Base-by-base conservation (phyloP, 2,888 invertebrate species). In the Andrena bucephala region DNA sequence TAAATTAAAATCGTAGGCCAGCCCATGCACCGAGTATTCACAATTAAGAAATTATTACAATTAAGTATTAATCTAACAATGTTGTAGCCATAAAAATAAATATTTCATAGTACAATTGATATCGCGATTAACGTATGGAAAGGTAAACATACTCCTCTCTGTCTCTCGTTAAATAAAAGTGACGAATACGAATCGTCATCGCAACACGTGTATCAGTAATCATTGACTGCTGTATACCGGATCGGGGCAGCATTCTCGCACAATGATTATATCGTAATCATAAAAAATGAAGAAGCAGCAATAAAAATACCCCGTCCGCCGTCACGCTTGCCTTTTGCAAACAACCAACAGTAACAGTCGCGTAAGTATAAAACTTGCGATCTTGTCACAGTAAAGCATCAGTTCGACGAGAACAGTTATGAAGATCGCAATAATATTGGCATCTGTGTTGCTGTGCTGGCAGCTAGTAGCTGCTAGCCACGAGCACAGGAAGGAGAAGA, bases 351-450 rank as follows among this genome's bases (percentile, higher is more conserved):
- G 20, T 31, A 16, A 31, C 10, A 29, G 20, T 27, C 24, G 31
- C 7, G 10, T 16, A 29, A 7, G 33, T 77, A 77, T 77, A 77
- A 71, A 77, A 77, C 24, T 33, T 31, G 13, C 1, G 10, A 1
- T 10, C 13, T 13, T 20, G 10, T 5, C 1, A 2, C 0, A 6
- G 10, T 8, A 5, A 2, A n/a, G 6, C 71, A 20, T 27, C 71
- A 77, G 33, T 71, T 27, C 13, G 4, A 72, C 16, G 1, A 20
- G 2, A 24, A 29, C 31, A 20, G n/a, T 27, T 29, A 77, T 77
- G 77, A 77, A 42, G 42, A n/a, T 42, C 48, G 20, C 29, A 4
- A 13, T 73, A 13, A 10, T 73, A 2, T 13, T 77, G 2, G 10
- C 67, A 7, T 2, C 60, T 0, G 27, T 20, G 0, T 31, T 67